Evolutionary conservation across 2,797 vertebrate species (phyloP).

Genomic region (Hippoglossus hippoglossus): DNA sequence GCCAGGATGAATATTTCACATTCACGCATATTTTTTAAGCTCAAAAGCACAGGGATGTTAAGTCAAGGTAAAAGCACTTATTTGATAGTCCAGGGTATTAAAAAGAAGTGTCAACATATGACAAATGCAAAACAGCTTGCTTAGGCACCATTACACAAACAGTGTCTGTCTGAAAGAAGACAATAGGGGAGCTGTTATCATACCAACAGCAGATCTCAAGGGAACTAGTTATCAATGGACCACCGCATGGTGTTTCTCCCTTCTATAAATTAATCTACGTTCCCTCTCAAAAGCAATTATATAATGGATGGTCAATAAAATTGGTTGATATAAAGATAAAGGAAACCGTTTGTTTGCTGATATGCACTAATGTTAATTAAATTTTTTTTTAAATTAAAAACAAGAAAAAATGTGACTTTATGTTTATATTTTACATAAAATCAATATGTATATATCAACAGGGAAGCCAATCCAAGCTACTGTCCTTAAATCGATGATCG

Average conservation of each 20-base stretch:
- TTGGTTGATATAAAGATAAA: background rate
- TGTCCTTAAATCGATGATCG: background rate
- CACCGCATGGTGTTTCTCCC: background rate
- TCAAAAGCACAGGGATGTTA: background rate
- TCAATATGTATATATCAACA: too few species aligned
- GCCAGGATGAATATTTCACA: background rate
- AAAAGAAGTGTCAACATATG: background rate
- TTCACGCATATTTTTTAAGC: background rate
- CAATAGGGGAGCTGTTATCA: slow-evolving; percentile 4
- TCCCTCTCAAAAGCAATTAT: background rate
- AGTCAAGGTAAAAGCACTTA: background rate
- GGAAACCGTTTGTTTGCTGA: too few species aligned
- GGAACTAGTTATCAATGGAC: background rate
- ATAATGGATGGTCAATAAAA: background rate
- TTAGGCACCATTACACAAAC: background rate
- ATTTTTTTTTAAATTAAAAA: too few species aligned
- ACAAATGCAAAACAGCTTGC: background rate
- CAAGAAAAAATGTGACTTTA: too few species aligned
- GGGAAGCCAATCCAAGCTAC: background rate
- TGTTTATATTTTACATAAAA: too few species aligned
- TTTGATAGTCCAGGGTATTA: background rate
- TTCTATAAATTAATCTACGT: slow-evolving; percentile 9
- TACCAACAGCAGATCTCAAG: background rate
- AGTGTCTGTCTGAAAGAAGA: slow-evolving; percentile 7
- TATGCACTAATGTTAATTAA: too few species aligned